Evolutionary conservation across 2,797 vertebrate genomes (phyloP).

Genomic region (Phrynocephalus forsythii): DNA sequence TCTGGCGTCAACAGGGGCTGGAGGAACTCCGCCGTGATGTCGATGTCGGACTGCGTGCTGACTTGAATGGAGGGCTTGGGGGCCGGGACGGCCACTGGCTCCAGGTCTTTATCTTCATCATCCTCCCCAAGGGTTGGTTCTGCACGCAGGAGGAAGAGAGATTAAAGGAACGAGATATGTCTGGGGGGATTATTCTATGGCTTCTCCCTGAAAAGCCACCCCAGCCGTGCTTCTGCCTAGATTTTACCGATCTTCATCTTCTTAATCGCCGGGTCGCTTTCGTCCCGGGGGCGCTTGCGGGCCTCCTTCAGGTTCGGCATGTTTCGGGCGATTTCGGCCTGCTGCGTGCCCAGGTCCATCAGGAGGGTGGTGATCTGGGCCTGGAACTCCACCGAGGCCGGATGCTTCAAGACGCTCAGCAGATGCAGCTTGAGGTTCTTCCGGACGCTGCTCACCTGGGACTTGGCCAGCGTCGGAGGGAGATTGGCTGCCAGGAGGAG

Average conservation of each 20-base stretch:
- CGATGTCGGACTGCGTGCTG: slow-evolving; percentile 86
- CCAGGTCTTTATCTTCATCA: slow-evolving; percentile 93
- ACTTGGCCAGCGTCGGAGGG: slow-evolving; percentile 93
- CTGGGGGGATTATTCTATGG: not conserved
- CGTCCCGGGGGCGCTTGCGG: slow-evolving; percentile 87
- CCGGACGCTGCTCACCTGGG: slow-evolving; percentile 95
- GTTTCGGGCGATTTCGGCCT: slow-evolving; percentile 88
- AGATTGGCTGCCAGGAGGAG: slow-evolving; percentile 83
- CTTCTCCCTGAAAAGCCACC: rapidly evolving
- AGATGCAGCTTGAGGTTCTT: slow-evolving; percentile 96
- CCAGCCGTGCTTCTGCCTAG: not conserved
- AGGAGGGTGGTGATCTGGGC: slow-evolving; percentile 92
- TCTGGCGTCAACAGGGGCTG: slow-evolving; percentile 88
- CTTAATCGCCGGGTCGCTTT: slow-evolving; percentile 85
- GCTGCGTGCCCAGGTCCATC: slow-evolving; percentile 92
- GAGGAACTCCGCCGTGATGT: slow-evolving; percentile 93
- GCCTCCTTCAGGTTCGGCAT: slow-evolving; percentile 83
- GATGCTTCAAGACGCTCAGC: slow-evolving; percentile 90
- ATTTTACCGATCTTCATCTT: slow-evolving; percentile 90
- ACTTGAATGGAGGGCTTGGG: slow-evolving; percentile 80
- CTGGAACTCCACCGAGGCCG: slow-evolving; percentile 91
- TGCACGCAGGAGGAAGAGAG: slow-evolving; percentile 53
- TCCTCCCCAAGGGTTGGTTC: slow-evolving; percentile 90
- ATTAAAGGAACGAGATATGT: rapidly evolving
- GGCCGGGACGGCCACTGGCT: slow-evolving; percentile 68